These are phyloP conservation scores for Rhagonycha lutea DNA, from an alignment of 2,888 invertebrate genomes.

Conservation along the genomic window DNA sequence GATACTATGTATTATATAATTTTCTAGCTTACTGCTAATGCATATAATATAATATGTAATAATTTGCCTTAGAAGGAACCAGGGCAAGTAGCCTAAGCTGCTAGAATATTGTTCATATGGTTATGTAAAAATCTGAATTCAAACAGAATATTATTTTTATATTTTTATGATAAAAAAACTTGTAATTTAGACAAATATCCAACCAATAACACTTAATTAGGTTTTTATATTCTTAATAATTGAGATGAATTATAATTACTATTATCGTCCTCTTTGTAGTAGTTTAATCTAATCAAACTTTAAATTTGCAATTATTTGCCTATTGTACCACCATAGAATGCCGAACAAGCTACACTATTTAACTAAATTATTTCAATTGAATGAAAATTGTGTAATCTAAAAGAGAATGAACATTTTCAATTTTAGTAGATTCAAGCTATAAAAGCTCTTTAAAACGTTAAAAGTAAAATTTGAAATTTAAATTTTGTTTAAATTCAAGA, in stretches of 20 bases:
- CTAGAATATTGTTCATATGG: not conserved
- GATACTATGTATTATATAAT: too few species aligned
- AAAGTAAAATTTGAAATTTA: not conserved
- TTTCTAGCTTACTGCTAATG: too few species aligned
- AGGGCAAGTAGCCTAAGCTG: too few species aligned
- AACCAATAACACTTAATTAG: not conserved
- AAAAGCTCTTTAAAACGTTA: not conserved
- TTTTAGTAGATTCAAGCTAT: not conserved
- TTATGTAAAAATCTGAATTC: not conserved
- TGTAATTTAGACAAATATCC: too few species aligned
- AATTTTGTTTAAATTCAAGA: not conserved
- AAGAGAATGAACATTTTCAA: not conserved
- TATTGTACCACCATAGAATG: not conserved
- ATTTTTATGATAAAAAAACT: not conserved
- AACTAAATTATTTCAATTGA: not conserved
- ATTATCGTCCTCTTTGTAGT: not conserved
- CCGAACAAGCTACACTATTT: not conserved
- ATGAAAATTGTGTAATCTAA: not conserved
- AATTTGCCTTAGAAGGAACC: too few species aligned
- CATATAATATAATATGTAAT: too few species aligned
- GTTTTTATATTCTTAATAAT: not conserved
- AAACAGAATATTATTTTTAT: not conserved
- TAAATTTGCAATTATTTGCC: not conserved
- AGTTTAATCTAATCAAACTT: not conserved
- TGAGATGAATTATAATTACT: not conserved